These are phyloP conservation scores for Arge pagana DNA, from an alignment of 2,888 invertebrate genomes.

Conservation along the genomic window DNA sequence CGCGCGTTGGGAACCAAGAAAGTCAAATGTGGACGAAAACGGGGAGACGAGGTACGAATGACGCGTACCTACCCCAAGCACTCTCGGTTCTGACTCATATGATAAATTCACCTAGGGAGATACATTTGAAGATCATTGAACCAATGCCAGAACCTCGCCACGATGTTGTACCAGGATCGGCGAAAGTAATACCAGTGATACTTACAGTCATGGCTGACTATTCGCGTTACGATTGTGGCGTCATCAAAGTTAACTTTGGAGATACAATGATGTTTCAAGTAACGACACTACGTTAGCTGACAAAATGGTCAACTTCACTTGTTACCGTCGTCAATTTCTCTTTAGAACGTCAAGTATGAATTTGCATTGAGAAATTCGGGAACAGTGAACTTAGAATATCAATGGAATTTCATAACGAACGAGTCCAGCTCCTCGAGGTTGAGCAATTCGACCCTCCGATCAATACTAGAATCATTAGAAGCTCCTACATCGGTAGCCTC, in stretches of 20 bases:
- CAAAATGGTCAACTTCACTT: no score
- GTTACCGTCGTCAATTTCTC: no score
- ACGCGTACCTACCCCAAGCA: not conserved
- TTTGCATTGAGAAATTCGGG: conserved; percentile 42
- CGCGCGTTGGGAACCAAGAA: conserved; percentile 44
- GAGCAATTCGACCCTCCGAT: conserved; percentile 15
- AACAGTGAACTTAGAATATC: conserved; percentile 36
- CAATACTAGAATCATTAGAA: conserved; percentile 18
- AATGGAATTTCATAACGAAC: conserved; percentile 44
- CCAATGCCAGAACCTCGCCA: conserved; percentile 48
- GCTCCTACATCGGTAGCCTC: no score
- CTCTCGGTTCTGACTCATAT: not conserved
- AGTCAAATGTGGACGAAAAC: not conserved
- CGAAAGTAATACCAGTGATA: conserved; percentile 57
- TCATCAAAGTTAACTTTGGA: conserved; percentile 58
- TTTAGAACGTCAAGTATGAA: conserved; percentile 36
- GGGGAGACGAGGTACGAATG: not conserved
- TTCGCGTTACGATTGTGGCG: conserved; percentile 59
- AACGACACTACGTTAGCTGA: conserved; percentile 15
- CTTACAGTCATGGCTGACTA: conserved; percentile 63
- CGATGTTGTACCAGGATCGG: conserved; percentile 40
- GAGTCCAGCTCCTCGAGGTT: conserved; percentile 40
- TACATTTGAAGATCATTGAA: conserved; percentile 40
- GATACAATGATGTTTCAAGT: conserved; percentile 66
- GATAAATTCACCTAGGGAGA: no score